phyloP scores from a whole-genome alignment of 2,797 vertebrate species.

The Adrianichthys oophorus region DNA sequence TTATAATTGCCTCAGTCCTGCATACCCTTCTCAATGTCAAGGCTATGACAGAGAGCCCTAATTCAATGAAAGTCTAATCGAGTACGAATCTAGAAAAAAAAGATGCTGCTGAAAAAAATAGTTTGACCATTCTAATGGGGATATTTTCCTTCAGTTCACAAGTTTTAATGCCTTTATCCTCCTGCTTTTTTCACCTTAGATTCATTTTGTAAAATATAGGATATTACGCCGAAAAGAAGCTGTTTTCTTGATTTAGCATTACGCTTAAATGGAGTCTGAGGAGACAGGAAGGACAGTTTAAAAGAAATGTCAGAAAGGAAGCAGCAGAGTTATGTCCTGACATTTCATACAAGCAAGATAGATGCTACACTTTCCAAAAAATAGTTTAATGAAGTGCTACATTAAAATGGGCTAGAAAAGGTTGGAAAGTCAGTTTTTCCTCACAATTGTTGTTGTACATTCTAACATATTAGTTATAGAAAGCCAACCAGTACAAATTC shows the following conservation, averaged over 20 bases:
- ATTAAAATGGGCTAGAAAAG: neutral
- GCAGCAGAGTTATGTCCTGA: neutral
- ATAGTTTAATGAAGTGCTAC: neutral
- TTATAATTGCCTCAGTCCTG: slow-evolving; percentile 69
- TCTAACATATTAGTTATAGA: no score
- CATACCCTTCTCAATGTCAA: slow-evolving; percentile 72
- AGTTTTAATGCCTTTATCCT: slow-evolving; percentile 7
- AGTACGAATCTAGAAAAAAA: slow-evolving; percentile 40
- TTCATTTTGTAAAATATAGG: neutral
- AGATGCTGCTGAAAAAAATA: slow-evolving; percentile 38
- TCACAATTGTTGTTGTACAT: neutral
- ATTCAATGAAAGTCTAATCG: slow-evolving; percentile 54
- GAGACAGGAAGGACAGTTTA: neutral
- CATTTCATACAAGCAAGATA: neutral
- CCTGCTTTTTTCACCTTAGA: neutral
- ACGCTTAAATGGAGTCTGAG: neutral
- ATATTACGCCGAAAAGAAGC: neutral
- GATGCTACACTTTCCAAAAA: neutral
- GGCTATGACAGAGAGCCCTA: slow-evolving; percentile 37
- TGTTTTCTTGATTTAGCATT: neutral
- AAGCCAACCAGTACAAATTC: no score
- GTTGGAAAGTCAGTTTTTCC: neutral
- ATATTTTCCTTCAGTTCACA: slow-evolving; percentile 9
- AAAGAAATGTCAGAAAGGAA: neutral
- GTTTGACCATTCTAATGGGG: slow-evolving; percentile 14